phyloP scores from a whole-genome alignment of 2,797 vertebrate species.

The Taeniopygia guttata region DNA sequence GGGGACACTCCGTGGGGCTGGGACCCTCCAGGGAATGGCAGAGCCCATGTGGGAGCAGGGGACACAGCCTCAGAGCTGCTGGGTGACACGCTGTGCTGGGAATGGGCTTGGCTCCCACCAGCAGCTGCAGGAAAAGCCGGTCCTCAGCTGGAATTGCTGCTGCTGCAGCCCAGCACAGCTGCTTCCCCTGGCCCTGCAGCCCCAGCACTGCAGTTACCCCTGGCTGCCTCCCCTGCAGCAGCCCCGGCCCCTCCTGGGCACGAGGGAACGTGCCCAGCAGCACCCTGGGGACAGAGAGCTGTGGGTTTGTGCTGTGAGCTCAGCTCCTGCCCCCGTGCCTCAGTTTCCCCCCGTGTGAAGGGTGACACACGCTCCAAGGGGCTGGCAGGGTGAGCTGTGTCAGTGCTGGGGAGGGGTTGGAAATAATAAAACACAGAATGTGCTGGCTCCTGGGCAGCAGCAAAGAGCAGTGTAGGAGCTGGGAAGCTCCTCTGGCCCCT shows the following conservation, averaged over 20 bases:
- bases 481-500: neutral
- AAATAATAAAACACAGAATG: fast-evolving
- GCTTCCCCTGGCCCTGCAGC: neutral
- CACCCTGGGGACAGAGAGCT: fast-evolving
- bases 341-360: fast-evolving
- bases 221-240: neutral
- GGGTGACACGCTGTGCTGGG: neutral
- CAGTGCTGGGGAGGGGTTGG: neutral
- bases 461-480: neutral
- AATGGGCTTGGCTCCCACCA: neutral
- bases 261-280: neutral
- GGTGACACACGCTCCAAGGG: neutral
- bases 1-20: neutral
- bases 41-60: fast-evolving
- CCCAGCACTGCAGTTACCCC: neutral
- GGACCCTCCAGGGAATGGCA: neutral
- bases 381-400: neutral
- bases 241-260: neutral
- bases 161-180: neutral
- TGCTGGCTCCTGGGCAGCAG: neutral
- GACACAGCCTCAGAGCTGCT: neutral
- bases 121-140: neutral
- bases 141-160: neutral
- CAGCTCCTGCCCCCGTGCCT: neutral
- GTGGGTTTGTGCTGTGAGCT: neutral